Evolutionary conservation across 2,888 invertebrate species (phyloP).

Genomic region (Spilarctia lutea): DNA sequence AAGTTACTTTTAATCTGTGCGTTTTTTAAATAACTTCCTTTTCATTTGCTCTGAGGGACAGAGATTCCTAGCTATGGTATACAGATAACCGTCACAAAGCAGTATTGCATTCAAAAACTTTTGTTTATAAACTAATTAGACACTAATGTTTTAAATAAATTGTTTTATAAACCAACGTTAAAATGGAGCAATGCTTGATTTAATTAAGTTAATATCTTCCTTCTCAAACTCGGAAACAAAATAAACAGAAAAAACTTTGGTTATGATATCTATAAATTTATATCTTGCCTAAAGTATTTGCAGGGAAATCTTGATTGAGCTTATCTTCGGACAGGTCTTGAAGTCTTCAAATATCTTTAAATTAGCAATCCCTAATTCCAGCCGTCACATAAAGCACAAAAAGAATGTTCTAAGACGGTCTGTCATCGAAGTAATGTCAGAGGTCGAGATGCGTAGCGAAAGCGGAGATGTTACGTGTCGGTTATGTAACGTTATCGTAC

Average conservation of each 20-base stretch:
- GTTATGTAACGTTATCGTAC: slow-evolving; percentile 48
- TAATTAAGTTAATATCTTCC: too few species aligned
- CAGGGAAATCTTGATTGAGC: neutral
- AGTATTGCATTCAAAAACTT: slow-evolving; percentile 7
- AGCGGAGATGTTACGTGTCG: slow-evolving; percentile 57
- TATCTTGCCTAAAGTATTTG: neutral
- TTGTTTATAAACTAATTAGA: neutral
- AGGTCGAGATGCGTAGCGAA: slow-evolving; percentile 50
- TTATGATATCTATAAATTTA: neutral
- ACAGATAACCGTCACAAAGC: slow-evolving; percentile 40
- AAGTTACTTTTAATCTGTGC: slow-evolving; percentile 33
- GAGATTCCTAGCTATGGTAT: slow-evolving; percentile 30
- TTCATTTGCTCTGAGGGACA: slow-evolving; percentile 30
- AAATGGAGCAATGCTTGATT: neutral
- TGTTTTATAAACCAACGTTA: neutral
- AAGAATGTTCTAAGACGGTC: slow-evolving; percentile 45
- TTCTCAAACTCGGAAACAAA: neutral
- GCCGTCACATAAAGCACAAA: slow-evolving; percentile 49
- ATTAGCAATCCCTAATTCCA: slow-evolving; percentile 29
- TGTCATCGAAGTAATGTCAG: slow-evolving; percentile 52
- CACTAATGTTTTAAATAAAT: neutral
- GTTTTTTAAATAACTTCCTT: slow-evolving; percentile 46
- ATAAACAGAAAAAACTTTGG: neutral
- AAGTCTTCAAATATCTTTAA: slow-evolving; percentile 13
- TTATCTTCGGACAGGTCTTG: neutral